These are phyloP conservation scores for Hylia prasina DNA, from an alignment of 2,113 vertebrate genomes.

Conservation along the genomic window DNA sequence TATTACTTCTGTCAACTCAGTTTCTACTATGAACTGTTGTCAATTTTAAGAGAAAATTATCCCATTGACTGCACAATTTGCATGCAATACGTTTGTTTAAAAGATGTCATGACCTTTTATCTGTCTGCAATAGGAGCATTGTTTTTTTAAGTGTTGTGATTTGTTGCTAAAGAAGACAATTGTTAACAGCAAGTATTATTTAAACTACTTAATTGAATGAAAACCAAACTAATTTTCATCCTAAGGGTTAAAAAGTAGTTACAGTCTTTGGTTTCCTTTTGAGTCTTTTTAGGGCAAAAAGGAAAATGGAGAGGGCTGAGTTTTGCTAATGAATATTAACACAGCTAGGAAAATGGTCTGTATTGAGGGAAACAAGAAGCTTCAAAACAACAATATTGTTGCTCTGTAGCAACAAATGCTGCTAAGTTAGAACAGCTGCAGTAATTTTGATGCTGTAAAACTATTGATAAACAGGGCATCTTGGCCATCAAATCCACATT, in stretches of 20 bases:
- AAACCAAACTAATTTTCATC: background rate
- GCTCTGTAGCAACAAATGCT: background rate
- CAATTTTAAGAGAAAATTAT: background rate
- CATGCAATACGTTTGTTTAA: background rate
- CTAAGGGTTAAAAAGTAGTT: background rate
- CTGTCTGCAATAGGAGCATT: background rate
- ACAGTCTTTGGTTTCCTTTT: background rate
- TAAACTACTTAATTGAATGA: background rate
- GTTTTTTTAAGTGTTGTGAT: background rate
- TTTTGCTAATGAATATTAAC: background rate
- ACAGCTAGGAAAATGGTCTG: background rate
- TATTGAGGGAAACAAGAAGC: background rate
- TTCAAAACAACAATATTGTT: background rate
- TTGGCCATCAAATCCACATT: background rate
- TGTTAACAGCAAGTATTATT: background rate
- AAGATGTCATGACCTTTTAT: background rate
- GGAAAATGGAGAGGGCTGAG: background rate
- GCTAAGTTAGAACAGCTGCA: background rate
- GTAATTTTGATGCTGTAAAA: background rate
- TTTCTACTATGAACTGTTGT: background rate
- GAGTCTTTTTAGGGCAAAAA: background rate
- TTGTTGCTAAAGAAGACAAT: background rate
- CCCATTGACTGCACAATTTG: background rate
- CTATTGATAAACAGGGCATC: background rate
- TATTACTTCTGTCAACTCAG: background rate